Evolutionary conservation across 2,113 vertebrate species (phyloP).

Genomic region (Eclectus roratus): DNA sequence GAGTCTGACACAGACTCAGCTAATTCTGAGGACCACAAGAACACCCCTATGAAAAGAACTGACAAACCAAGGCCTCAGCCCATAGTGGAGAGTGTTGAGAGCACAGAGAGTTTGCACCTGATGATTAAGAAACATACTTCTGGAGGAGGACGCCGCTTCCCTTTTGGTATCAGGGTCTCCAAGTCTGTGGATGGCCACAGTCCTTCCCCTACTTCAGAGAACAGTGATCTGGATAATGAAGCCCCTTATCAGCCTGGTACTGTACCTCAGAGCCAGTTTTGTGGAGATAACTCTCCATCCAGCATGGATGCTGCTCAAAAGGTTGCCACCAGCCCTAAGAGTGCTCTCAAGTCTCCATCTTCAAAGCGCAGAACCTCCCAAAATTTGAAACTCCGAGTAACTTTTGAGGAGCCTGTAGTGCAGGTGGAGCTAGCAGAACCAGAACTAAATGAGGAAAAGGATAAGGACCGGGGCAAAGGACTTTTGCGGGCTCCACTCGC

Average conservation of each 20-base stretch:
- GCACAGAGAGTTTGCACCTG: constrained; percentile 76
- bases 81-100: constrained; percentile 83
- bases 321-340: constrained; percentile 91
- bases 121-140: constrained; percentile 84
- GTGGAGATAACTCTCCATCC: constrained; percentile 60
- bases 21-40: constrained; percentile 86
- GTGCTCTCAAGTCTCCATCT: constrained; percentile 95
- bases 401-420: constrained; percentile 93
- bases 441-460: constrained; percentile 78
- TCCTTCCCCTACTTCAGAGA: constrained; percentile 87
- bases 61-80: constrained; percentile 89
- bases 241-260: constrained; percentile 39
- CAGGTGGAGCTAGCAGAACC: constrained; percentile 81
- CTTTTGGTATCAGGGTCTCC: constrained; percentile 82
- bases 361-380: constrained; percentile 93
- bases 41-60: constrained; percentile 66
- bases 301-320: constrained; percentile 78
- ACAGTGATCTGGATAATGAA: constrained; percentile 83
- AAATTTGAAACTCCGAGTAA: constrained; percentile 94
- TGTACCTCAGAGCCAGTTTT: constrained; percentile 50
- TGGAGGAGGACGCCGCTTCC: constrained; percentile 81
- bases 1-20: constrained; percentile 91
- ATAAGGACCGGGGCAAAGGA: constrained; percentile 77
- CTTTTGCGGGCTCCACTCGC: constrained; percentile 27
- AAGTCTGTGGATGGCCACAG: constrained; percentile 86